Evolutionary conservation across 2,113 vertebrate species (phyloP), one percentile per base, ranked within the genome.

Genomic region (Ginglymostoma cirratum): DNA sequence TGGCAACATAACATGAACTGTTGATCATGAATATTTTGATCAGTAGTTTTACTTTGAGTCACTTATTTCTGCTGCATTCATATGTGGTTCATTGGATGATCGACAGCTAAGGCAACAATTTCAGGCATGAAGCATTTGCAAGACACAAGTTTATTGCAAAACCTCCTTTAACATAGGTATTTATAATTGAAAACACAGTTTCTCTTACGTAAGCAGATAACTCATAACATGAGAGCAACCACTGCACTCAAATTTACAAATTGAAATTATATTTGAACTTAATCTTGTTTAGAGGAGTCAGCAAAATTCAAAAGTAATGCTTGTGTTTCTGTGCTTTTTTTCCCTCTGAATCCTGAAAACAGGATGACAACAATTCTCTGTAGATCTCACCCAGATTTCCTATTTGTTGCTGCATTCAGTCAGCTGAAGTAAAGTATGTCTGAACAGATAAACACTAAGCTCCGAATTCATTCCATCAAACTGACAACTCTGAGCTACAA

Each of bases 371-470:
- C 87, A 90, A 65, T 65, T 90, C 87, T 30, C 55, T 17, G 27
- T 17, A 61, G 52, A 90, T 30, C 55, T 90, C 61, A 65, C 87
- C 52, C 87, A 61, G 87, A 65, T 90, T 90, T 90, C 55, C 55
- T 61, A 55, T n/a, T 89, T 52, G 24, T 7, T 61, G 86, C 48
- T 90, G 52, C 17, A 34, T 17, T 90, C 87, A 90, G 87, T 61
- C 87, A 90, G 55, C 87, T 30, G 65, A 90, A 14, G 27, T 90
- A 90, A 90, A 90, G 34, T 30, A 65, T n/a, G 87, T 90, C 87
- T 5, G 65, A 90, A 90, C 52, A 65, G 87, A 90, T 90, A 90
- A 90, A 65, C 55, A 90, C 30, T 30, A 5, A 34, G 52, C 87
- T 15, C 87, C n/a, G 65, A 90, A 65, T 65, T 15, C 8, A 65